Evolutionary conservation across 2,113 vertebrate genomes (phyloP).

Genomic region (Emydura subglobosa): DNA sequence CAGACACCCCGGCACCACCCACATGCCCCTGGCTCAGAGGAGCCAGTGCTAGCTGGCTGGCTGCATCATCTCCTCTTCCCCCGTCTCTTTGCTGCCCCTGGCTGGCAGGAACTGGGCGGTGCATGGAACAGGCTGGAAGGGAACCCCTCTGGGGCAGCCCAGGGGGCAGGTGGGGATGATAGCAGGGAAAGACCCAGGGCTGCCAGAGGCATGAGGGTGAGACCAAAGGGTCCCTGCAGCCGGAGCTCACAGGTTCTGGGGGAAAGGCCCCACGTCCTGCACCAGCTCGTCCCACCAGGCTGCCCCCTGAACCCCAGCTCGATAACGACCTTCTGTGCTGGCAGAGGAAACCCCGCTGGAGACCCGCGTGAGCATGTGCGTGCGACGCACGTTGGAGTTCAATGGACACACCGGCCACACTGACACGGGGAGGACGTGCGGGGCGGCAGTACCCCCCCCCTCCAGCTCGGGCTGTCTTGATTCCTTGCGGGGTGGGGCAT

Average conservation of each 20-base stretch:
- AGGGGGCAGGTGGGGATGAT: constrained; percentile 50
- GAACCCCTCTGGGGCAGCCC: not conserved
- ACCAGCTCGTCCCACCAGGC: not conserved
- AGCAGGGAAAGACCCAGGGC: not conserved
- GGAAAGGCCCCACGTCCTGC: not conserved
- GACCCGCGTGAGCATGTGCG: constrained; percentile 45
- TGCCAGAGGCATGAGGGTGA: not conserved
- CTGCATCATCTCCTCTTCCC: not conserved
- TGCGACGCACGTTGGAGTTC: constrained; percentile 32
- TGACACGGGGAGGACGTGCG: not conserved
- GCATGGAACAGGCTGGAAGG: not conserved
- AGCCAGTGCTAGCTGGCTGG: not conserved
- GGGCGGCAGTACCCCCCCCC: no score
- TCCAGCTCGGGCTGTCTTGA: not conserved
- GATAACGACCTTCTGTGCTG: not conserved
- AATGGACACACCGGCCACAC: not conserved
- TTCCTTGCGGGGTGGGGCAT: not conserved
- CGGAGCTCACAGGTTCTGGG: constrained; percentile 5
- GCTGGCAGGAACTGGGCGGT: not conserved
- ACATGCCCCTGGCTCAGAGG: not conserved
- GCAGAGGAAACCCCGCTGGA: not conserved
- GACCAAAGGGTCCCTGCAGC: not conserved
- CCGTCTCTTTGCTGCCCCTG: no score
- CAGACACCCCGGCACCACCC: no score
- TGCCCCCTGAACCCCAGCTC: not conserved